Evolutionary conservation across 2,797 vertebrate genomes (phyloP).

Genomic region (Harpagifer antarcticus): DNA sequence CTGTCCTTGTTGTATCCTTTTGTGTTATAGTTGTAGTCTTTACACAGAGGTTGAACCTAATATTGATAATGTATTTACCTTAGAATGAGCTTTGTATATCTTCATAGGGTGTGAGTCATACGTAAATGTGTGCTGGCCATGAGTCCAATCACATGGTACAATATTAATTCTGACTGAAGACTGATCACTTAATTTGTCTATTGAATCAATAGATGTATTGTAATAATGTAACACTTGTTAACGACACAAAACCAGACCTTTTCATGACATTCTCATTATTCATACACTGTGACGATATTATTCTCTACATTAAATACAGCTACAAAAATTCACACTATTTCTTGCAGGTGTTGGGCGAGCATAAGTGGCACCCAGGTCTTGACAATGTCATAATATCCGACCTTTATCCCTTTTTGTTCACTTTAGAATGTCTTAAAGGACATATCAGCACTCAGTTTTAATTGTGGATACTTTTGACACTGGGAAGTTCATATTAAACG

Average conservation of each 20-base stretch:
- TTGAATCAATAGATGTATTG: background rate
- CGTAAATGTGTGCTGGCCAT: too few species aligned
- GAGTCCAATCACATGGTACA: background rate
- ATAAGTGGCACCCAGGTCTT: background rate
- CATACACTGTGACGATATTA: background rate
- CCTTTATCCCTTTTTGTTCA: too few species aligned
- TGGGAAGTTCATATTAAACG: too few species aligned
- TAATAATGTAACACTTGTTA: background rate
- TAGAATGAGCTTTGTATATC: too few species aligned
- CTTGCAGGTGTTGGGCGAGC: background rate
- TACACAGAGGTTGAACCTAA: too few species aligned
- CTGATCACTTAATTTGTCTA: background rate
- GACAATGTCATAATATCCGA: background rate
- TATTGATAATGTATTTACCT: too few species aligned
- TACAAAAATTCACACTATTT: background rate
- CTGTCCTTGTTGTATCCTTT: conserved; percentile 3
- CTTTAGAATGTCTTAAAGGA: background rate
- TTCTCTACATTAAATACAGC: background rate
- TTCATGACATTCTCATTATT: background rate
- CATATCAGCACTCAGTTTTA: background rate
- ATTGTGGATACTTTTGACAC: background rate
- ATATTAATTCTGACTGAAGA: background rate
- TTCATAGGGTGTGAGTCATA: too few species aligned
- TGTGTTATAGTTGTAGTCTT: background rate
- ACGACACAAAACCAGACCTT: background rate